Percentiles rank a stretch among this genome's conserved stretches.
These are phyloP conservation scores for Acanthosoma haemorrhoidale DNA, from an alignment of 2,888 invertebrate species.

Conservation along the genomic window DNA sequence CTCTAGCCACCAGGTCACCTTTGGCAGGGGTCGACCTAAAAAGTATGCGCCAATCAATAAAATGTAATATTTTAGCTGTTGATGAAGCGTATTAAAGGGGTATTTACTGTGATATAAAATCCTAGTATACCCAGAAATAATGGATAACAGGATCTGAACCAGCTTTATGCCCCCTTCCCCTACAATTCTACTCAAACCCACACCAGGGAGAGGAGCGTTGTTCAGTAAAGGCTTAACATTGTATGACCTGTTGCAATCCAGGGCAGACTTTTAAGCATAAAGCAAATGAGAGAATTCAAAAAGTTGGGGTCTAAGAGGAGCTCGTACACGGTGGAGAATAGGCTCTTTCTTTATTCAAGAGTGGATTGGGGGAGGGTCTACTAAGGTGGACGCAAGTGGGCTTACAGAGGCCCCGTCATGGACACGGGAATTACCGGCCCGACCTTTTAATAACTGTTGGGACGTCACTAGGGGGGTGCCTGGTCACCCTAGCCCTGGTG, in stretches of 20 bases:
- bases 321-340: no score
- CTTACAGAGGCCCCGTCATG: neutral
- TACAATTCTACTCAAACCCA: no score
- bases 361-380: neutral
- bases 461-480: no score
- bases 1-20: slow-evolving; percentile 73
- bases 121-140: neutral
- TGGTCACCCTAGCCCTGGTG: no score
- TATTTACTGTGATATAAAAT: neutral
- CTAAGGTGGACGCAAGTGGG: neutral
- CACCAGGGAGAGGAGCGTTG: no score
- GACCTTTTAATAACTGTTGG: neutral
- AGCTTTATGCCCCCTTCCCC: neutral
- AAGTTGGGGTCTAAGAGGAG: neutral
- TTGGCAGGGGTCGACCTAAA: slow-evolving; percentile 66
- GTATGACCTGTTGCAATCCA: no score
- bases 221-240: no score
- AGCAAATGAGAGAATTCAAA: neutral
- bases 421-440: neutral
- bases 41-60: no score
- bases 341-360: neutral
- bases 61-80: no score
- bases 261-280: no score
- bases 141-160: neutral
- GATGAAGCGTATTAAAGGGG: neutral